Percentiles rank a stretch among this genome's conserved stretches.
Evolutionary conservation across 2,113 vertebrate genomes (phyloP).

Genomic region (Micromys minutus): DNA sequence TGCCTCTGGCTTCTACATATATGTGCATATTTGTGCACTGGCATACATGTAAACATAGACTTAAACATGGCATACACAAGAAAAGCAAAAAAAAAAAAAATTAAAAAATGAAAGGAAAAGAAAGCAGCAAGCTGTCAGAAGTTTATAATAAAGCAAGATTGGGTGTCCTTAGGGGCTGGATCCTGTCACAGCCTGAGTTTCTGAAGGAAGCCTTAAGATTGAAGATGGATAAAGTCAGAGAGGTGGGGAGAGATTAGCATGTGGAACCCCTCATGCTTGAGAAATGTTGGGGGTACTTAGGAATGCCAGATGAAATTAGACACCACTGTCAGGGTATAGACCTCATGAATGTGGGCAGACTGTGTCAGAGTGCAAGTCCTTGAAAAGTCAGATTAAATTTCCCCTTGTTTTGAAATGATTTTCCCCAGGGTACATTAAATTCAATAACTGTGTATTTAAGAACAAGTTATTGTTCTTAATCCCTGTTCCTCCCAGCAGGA

Average conservation of each 20-base stretch:
- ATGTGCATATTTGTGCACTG: not conserved
- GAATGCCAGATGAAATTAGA: not conserved
- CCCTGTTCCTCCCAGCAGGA: not conserved
- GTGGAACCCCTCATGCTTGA: not conserved
- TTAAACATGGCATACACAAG: not conserved
- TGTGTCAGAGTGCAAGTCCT: not conserved
- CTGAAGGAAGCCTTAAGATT: constrained; percentile 23
- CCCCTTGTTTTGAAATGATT: constrained; percentile 48
- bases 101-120: not conserved
- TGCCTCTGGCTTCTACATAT: not conserved
- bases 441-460: not conserved
- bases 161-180: not conserved
- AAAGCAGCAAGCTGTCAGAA: not conserved
- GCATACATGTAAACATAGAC: not conserved
- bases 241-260: not conserved
- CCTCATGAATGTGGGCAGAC: not conserved
- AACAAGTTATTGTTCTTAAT: not conserved
- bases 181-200: not conserved
- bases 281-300: not conserved
- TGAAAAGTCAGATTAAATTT: constrained; percentile 15
- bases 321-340: not conserved
- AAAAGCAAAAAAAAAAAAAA: not conserved
- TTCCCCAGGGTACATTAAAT: constrained; percentile 16
- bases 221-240: not conserved
- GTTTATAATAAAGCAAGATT: constrained; percentile 10